These are phyloP conservation scores for Tridacna crocea DNA, from an alignment of 2,888 invertebrate genomes.

Conservation along the genomic window DNA sequence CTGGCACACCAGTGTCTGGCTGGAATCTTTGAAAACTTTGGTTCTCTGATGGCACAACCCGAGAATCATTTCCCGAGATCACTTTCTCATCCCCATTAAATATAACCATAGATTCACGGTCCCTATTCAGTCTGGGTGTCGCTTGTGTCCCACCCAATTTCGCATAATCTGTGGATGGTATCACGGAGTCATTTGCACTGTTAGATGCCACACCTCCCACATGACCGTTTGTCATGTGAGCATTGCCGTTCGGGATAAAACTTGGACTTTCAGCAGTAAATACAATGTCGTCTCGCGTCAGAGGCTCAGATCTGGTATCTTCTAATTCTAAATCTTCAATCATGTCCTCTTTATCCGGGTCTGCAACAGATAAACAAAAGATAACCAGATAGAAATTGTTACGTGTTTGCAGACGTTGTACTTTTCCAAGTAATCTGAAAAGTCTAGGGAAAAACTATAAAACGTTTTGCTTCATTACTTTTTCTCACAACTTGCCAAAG, in stretches of 20 bases:
- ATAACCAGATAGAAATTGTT: background rate
- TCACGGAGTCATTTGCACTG: background rate
- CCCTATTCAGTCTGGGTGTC: background rate
- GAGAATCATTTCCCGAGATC: slow-evolving; percentile 57
- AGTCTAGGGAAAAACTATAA: background rate
- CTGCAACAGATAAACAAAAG: slow-evolving; percentile 26
- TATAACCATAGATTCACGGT: slow-evolving; percentile 56
- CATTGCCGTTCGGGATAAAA: slow-evolving; percentile 38
- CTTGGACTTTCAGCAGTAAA: slow-evolving; percentile 54
- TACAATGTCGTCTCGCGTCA: slow-evolving; percentile 55
- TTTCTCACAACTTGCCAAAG: too few species aligned
- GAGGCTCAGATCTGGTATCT: slow-evolving; percentile 33
- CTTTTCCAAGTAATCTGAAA: background rate
- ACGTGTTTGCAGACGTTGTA: background rate
- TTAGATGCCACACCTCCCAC: slow-evolving; percentile 8
- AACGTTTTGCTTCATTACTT: background rate
- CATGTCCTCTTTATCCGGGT: slow-evolving; percentile 54
- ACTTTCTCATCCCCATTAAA: slow-evolving; percentile 60
- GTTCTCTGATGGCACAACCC: slow-evolving; percentile 50
- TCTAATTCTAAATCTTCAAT: slow-evolving; percentile 52
- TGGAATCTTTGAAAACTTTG: slow-evolving; percentile 24
- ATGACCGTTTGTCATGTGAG: slow-evolving; percentile 11
- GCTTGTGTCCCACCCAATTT: background rate
- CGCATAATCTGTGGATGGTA: background rate
- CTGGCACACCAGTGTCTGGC: slow-evolving; percentile 15